Evolutionary conservation across 2,888 invertebrate genomes (phyloP), one percentile per base, ranked within the genome.

Genomic region (Chrysodeixis includens): DNA sequence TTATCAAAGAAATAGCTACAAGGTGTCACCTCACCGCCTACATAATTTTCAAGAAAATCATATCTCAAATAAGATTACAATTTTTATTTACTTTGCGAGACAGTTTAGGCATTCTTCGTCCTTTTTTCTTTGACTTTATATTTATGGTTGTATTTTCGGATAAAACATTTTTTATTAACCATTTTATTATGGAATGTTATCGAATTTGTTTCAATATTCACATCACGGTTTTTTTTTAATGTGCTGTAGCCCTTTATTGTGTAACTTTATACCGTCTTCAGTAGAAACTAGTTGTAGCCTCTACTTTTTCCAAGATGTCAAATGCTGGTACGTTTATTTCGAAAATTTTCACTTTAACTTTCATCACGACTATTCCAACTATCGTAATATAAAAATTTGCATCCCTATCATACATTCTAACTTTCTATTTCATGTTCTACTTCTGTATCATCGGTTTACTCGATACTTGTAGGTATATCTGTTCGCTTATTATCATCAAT

Each of bases 401-500:
- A 26, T 26, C 26, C 6, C 26, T 26, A 2, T 26, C 26, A 26
- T 26, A 26, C 26, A 4, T n/a, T 40, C n/a, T 40, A n/a, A n/a
- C n/a, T n/a, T n/a, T n/a, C n/a, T n/a, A n/a, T n/a, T n/a, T n/a
- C n/a, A 14, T 4, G 3, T 35, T 4, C 3, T 5, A 40, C 0
- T 40, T 40, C n/a, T 40, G n/a, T n/a, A 4, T n/a, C n/a, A 40
- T 40, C n/a, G n/a, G 14, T 40, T 40, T n/a, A n/a, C 40, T 40
- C 40, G n/a, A 40, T n/a, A 40, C n/a, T 14, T 1, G 1, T 30
- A 46, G 26, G 26, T 16, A 52, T 30, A 18, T 51, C 64, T 22
- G 52, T 68, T 68, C 40, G 51, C 49, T 65, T 44, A 32, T 40
- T 14, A 51, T 35, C 59, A 55, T 8, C 65, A 64, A 54, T 58